phyloP scores from a whole-genome alignment of 2,888 invertebrate species.

The Spatulosminthurus flaviceps region DNA sequence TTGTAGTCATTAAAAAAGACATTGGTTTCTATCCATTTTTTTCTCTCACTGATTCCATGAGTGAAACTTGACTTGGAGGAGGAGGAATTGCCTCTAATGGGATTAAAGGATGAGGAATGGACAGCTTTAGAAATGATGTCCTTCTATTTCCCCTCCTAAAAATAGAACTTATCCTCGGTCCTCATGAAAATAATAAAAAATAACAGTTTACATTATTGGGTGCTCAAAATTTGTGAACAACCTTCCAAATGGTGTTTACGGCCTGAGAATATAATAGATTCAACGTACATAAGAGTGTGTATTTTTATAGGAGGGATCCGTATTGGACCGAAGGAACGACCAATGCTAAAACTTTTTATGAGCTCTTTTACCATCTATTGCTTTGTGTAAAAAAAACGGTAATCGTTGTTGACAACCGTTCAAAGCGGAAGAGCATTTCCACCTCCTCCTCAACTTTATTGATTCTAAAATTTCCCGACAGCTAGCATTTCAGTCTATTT shows the following conservation, averaged over 20 bases:
- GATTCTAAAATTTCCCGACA: constrained; percentile 9
- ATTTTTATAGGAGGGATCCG: no score
- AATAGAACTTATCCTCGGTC: neutral
- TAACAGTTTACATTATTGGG: no score
- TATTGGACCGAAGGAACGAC: no score
- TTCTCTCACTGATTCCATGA: neutral
- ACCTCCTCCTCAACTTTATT: neutral
- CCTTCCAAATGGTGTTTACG: no score
- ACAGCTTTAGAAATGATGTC: no score
- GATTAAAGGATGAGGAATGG: neutral
- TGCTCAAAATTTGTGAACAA: no score
- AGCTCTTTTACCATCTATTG: neutral
- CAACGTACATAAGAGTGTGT: no score
- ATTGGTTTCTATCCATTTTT: neutral
- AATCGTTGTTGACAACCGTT: neutral
- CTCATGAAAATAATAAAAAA: no score
- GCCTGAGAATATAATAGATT: no score
- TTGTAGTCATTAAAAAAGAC: constrained; percentile 10
- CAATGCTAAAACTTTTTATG: no score
- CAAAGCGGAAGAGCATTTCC: neutral
- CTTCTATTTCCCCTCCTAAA: neutral
- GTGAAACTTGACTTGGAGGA: neutral
- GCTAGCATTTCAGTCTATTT: neutral
- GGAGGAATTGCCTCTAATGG: neutral
- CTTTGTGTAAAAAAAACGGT: neutral